Base-by-base conservation (phyloP, 2,888 invertebrate genomes). In the Polyommatus icarus region DNA sequence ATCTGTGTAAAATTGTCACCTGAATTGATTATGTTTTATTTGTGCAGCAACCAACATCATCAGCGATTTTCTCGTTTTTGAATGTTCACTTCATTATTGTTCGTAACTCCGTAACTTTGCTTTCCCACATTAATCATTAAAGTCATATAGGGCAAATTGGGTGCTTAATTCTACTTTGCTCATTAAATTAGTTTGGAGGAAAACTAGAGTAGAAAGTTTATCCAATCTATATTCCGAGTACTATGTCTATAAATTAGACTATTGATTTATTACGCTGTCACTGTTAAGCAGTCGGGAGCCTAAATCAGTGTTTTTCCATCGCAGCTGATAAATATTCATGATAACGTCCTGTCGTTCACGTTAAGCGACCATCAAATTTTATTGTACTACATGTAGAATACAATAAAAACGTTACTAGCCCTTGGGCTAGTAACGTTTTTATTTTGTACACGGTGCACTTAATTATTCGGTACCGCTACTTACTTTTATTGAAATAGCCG, bases 321-420 rank as follows among this genome's bases (percentile, higher is more conserved):
- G 83, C 80, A 83, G 83, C 89, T 89, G 89, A 91, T 91, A 90
- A 91, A 91, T 91, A 91, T 91, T 90, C 90, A 92, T 90, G 87
- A 86, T 87, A 85, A 85, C 77, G 75, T 75, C 24, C 72, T 40
- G 85, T 87, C 86, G 85, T 83, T 78, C 80, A 12, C 75, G 29
- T 50, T 54, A 29, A 75, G 29, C 54, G 50, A 29, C 54, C 29
- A 54, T 75, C 76, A 61, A 76, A 76, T 61, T 76, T 76, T 67
- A 76, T 76, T 32, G 24, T 24, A 46, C 46, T 76, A 67, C 67
- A 67, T n/a, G n/a, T n/a, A n/a, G n/a, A n/a, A n/a, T n/a, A n/a
- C n/a, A n/a, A n/a, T n/a, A n/a, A n/a, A n/a, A n/a, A n/a, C n/a
- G n/a, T n/a, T n/a, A n/a, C n/a, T n/a, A n/a, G n/a, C n/a, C n/a